These are phyloP conservation scores for Cheilosia grossa DNA, from an alignment of 2,888 invertebrate genomes.

Conservation along the genomic window DNA sequence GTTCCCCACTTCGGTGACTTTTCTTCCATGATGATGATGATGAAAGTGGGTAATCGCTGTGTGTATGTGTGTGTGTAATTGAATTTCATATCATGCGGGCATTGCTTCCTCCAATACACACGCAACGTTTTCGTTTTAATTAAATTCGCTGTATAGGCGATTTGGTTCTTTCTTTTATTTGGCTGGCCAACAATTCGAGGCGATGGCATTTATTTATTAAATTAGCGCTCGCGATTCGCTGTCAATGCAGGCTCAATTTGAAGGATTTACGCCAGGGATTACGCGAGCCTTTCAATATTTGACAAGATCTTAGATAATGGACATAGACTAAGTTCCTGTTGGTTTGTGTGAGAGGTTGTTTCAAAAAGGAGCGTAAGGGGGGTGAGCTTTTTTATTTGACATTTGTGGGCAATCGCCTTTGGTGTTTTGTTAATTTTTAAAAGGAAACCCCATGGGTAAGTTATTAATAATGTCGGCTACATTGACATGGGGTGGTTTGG, in stretches of 20 bases:
- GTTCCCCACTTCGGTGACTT: constrained; percentile 47
- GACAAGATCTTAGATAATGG: constrained; percentile 61
- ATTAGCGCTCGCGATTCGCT: constrained; percentile 60
- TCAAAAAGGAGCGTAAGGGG: neutral
- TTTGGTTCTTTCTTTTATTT: neutral
- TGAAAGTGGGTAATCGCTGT: constrained; percentile 13
- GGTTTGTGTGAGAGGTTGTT: neutral
- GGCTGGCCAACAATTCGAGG: neutral
- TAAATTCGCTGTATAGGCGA: constrained; percentile 57
- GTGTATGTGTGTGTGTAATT: constrained; percentile 54
- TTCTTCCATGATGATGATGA: constrained; percentile 21
- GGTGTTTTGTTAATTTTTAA: constrained; percentile 34
- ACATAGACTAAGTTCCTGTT: constrained; percentile 13
- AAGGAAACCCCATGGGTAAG: neutral
- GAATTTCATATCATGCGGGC: constrained; percentile 61
- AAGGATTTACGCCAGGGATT: constrained; percentile 71
- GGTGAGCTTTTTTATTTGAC: constrained; percentile 24
- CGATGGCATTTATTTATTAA: constrained; percentile 66
- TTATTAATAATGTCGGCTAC: constrained; percentile 39
- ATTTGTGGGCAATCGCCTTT: constrained; percentile 34
- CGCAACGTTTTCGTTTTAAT: constrained; percentile 63
- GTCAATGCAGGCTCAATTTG: constrained; percentile 65
- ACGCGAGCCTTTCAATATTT: constrained; percentile 71
- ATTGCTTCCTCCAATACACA: constrained; percentile 29
- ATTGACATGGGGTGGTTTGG: constrained; percentile 3